phyloP scores from a whole-genome alignment of 2,113 vertebrate species.

The Sylvietta virens region DNA sequence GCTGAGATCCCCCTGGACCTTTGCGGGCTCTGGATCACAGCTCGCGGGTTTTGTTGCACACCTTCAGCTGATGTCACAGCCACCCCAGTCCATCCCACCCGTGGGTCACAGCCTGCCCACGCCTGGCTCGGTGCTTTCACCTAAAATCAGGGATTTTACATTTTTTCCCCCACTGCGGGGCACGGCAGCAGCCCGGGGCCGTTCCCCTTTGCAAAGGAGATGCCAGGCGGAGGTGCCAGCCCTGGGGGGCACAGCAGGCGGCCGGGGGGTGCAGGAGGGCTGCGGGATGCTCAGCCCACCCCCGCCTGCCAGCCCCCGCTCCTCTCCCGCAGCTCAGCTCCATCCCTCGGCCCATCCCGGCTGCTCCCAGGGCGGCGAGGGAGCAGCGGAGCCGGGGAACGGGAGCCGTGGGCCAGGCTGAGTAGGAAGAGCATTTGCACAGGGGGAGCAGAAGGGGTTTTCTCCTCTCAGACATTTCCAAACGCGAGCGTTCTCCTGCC shows the following conservation, averaged over 20 bases:
- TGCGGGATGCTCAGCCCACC: not conserved
- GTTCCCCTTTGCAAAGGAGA: accelerated
- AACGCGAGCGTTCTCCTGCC: not conserved
- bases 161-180: too few species aligned
- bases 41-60: not conserved
- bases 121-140: not conserved
- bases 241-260: not conserved
- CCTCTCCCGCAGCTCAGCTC: accelerated
- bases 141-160: not conserved
- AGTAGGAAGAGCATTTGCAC: not conserved
- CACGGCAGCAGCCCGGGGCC: not conserved
- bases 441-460: not conserved
- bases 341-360: accelerated
- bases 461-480: not conserved
- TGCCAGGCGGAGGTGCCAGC: not conserved
- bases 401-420: not conserved
- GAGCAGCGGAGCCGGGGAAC: not conserved
- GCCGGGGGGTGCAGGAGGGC: not conserved
- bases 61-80: not conserved
- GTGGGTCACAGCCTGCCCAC: accelerated
- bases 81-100: too few species aligned
- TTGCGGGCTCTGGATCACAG: not conserved
- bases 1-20: not conserved
- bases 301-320: accelerated
- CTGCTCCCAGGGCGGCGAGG: accelerated